A percentile compares a stretch with the other conserved stretches of the same genome.
These are phyloP conservation scores for Cybosia mesomella DNA, from an alignment of 2,888 invertebrate species.

Conservation along the genomic window DNA sequence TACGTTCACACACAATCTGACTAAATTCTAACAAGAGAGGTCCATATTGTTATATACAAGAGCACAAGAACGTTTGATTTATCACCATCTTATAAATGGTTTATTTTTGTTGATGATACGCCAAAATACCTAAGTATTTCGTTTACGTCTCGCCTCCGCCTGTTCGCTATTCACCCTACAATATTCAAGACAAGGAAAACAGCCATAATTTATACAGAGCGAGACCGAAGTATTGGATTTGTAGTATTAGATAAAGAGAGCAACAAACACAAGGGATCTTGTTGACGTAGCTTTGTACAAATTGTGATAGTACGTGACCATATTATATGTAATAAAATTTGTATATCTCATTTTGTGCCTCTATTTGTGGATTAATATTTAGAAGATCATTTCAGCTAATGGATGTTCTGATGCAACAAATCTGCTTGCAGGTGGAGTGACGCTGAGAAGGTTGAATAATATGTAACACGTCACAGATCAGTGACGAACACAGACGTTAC, in stretches of 20 bases:
- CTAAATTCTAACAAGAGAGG: constrained; percentile 6
- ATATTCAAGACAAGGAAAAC: constrained; percentile 76
- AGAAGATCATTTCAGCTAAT: constrained; percentile 14
- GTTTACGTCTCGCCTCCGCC: constrained; percentile 65
- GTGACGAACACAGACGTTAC: constrained; percentile 56
- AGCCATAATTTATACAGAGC: constrained; percentile 74
- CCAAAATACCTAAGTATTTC: constrained; percentile 73
- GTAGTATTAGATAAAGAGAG: constrained; percentile 54
- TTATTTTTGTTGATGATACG: constrained; percentile 77
- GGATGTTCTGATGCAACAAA: constrained; percentile 25
- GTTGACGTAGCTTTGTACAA: constrained; percentile 60
- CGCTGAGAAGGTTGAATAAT: constrained; percentile 64
- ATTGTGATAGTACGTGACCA: constrained; percentile 60
- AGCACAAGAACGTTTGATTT: constrained; percentile 66
- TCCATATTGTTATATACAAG: constrained; percentile 25
- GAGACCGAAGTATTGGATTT: constrained; percentile 55
- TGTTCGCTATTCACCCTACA: constrained; percentile 58
- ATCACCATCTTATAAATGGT: constrained; percentile 73
- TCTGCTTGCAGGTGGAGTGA: constrained; percentile 69
- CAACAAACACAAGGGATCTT: constrained; percentile 47
- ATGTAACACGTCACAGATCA: constrained; percentile 71
- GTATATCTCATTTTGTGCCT: constrained; percentile 21
- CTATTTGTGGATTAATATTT: constrained; percentile 16
- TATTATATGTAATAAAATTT: constrained; percentile 44
- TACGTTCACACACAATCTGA: not conserved